Percentiles rank a stretch among this genome's conserved stretches.
These are phyloP conservation scores for Formica exsecta DNA, from an alignment of 1,140 invertebrate genomes.

Conservation along the genomic window DNA sequence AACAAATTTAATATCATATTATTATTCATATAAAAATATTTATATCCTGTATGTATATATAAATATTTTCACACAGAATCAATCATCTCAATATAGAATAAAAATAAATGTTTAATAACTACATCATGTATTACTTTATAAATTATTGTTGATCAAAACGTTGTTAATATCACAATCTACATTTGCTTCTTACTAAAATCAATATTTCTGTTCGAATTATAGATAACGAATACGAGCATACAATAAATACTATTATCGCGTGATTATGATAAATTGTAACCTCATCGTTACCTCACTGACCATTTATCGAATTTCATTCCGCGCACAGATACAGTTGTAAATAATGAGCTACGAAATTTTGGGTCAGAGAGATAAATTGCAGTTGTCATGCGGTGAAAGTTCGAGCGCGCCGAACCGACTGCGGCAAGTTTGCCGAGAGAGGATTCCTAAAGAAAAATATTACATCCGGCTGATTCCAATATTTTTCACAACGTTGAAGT, in stretches of 20 bases:
- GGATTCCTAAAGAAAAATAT: conserved; percentile 80
- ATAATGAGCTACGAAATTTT: conserved; percentile 60
- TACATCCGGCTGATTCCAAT: conserved; percentile 82
- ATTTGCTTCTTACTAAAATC: conserved; percentile 2
- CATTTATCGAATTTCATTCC: conserved; percentile 62
- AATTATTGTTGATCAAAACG: conserved; percentile 9
- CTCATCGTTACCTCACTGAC: conserved; percentile 27
- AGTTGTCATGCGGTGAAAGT: conserved; percentile 57
- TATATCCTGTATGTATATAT: neutral
- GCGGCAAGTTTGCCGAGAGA: conserved; percentile 67
- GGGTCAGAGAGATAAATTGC: conserved; percentile 67
- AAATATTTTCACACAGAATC: neutral
- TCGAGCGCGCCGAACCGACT: conserved; percentile 25
- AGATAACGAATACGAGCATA: neutral
- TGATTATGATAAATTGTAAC: conserved; percentile 55
- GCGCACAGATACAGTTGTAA: conserved; percentile 57
- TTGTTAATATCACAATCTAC: neutral
- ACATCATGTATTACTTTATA: neutral
- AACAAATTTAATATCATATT: neutral
- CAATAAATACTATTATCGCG: conserved; percentile 41
- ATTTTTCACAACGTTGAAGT: conserved; percentile 81
- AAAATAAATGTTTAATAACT: neutral
- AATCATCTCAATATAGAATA: neutral
- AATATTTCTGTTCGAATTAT: conserved; percentile 27
- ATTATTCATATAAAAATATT: neutral